Evolutionary conservation across 2,888 invertebrate species (phyloP), one percentile per base, ranked within the genome.

Genomic region (Noctua janthe): DNA sequence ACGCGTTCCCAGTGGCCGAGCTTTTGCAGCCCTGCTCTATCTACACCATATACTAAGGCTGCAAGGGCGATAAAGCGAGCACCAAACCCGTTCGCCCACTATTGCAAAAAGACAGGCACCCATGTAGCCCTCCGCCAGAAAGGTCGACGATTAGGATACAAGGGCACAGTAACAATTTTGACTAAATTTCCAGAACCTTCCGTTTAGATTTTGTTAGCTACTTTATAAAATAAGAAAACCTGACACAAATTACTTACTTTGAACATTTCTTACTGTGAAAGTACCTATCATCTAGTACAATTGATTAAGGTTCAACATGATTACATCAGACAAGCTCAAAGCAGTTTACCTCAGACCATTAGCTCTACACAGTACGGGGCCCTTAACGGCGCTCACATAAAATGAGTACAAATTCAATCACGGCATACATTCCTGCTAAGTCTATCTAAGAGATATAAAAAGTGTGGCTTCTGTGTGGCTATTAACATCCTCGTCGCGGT

Each of bases 11-110:
- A 91, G 90, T 91, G 92, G 91, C 91, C 92, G 92, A 95, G 95
- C 95, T 95, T 95, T 95, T 93, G 93, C 92, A 94, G 92, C 92
- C 92, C 93, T 93, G 91, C 92, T 92, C 93, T 93, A 92, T 92
- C 94, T 93, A 91, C 89, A 92, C 87, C 87, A 90, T 89, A 92
- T 92, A 93, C 92, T 92, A 92, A 93, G 93, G 92, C 91, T 92
- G 92, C 94, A 94, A 94, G 92, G 94, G 94, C 94, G 92, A 93
- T 93, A 92, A 93, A 93, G 92, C 88, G 90, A 91, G 91, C 91
- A 91, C 88, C 83, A 91, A 94, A 95, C 95, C 93, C 90, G 94
- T 94, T 94, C 88, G 87, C 88, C 90, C 89, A 90, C 89, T 87
- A 86, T 89, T 90, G 90, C 90, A 91, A 92, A 92, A 92, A 90